Conservation (phyloP, 1,140 invertebrate species). For the Tetramorium parvispinum region DNA sequence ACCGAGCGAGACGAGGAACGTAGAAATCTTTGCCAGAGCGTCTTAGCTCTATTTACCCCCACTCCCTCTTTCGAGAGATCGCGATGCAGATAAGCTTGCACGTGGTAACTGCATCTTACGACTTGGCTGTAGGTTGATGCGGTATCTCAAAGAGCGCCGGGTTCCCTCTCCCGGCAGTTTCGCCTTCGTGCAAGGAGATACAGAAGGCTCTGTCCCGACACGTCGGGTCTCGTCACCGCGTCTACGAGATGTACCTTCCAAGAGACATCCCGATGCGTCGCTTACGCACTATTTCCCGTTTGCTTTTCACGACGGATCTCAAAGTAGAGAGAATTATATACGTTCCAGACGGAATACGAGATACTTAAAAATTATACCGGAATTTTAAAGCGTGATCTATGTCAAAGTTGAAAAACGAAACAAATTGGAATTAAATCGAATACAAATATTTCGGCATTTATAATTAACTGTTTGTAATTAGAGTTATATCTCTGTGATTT, state of each 20-base stretch:
- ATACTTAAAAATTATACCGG: not conserved
- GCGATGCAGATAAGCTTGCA: slow-evolving; percentile 67
- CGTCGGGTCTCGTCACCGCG: not conserved
- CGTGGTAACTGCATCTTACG: slow-evolving; percentile 60
- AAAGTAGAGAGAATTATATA: not conserved
- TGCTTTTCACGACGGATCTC: slow-evolving; percentile 38
- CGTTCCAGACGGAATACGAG: not conserved
- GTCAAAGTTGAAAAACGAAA: not conserved
- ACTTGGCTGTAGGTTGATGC: slow-evolving; percentile 44
- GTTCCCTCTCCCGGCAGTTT: not conserved
- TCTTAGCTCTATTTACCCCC: slow-evolving; percentile 68
- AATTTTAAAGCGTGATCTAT: not conserved
- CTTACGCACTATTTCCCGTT: slow-evolving; percentile 30
- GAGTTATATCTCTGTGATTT: not conserved
- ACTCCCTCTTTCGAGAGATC: slow-evolving; percentile 61
- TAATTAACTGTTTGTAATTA: not conserved
- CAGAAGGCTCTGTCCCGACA: slow-evolving; percentile 7
- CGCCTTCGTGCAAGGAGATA: not conserved
- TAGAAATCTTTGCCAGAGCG: slow-evolving; percentile 65
- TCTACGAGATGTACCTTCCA: slow-evolving; percentile 15
- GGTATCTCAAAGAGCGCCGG: slow-evolving; percentile 67
- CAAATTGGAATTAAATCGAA: not conserved
- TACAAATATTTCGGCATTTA: not conserved
- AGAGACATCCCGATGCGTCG: slow-evolving; percentile 14
- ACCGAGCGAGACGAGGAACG: slow-evolving; percentile 24